Evolutionary conservation across 2,888 invertebrate species (phyloP).

Genomic region (Drosophila acutilabella): DNA sequence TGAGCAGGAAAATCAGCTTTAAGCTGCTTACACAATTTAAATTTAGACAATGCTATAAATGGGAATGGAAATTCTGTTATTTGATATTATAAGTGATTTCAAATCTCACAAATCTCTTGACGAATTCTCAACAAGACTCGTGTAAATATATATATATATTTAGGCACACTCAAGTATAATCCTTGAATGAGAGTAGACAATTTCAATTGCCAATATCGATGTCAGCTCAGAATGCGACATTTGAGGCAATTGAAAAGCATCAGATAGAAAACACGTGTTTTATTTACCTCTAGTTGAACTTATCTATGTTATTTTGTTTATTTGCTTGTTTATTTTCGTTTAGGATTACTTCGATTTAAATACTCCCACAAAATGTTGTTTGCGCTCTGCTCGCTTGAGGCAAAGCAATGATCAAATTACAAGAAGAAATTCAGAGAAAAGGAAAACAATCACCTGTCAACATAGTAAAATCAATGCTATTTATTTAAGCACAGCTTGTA

Average conservation of each 20-base stretch:
- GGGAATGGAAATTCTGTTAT: conserved; percentile 13
- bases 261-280: conserved; percentile 15
- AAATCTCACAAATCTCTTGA: conserved; percentile 5
- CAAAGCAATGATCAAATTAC: conserved; percentile 15
- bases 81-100: conserved; percentile 10
- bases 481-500: background rate
- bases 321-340: conserved; percentile 1
- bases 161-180: background rate
- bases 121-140: conserved; percentile 2
- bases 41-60: conserved; percentile 19
- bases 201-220: conserved; percentile 28
- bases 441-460: background rate
- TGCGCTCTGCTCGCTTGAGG: conserved; percentile 12
- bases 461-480: background rate
- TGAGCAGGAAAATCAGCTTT: conserved; percentile 25
- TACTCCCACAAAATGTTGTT: conserved; percentile 15
- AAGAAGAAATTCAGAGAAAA: conserved; percentile 25
- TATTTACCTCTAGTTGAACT: background rate
- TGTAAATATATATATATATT: background rate
- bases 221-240: conserved; percentile 18
- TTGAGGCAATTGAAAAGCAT: conserved; percentile 12
- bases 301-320: conserved; percentile 6
- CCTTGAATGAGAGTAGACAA: background rate
- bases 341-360: conserved; percentile 9
- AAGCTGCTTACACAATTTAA: conserved; percentile 34